Evolutionary conservation across 2,113 vertebrate species (phyloP), one percentile per base, ranked within the genome.

Genomic region (Macaca fascicularis): DNA sequence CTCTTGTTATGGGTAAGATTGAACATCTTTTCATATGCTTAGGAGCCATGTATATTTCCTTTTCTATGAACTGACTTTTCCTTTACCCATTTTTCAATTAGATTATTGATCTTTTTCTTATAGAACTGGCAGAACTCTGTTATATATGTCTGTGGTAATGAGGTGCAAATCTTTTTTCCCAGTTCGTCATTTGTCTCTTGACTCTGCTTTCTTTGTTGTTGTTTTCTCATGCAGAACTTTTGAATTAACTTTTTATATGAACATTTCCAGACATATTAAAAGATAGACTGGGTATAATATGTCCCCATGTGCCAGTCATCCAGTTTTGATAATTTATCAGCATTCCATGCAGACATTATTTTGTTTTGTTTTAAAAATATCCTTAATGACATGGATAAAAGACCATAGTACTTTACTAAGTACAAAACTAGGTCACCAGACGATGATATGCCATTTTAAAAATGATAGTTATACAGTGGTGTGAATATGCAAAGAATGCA

Each of bases 41-140:
- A 87, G 86, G 52, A 79, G 52, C 43, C 74, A 90, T 52, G 89
- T 97, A 10, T 90, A 32, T 97, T 91, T 83, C n/a, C 32, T 88
- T 94, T 59, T 64, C 75, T 87, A 13, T 90, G 69, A 90, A 92
- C 22, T 79, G 27, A 78, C 16, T 95, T 40, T 92, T 90, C 89
- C 14, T 85, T 75, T 85, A 81, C 6, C 5, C 67, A 19, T 13
- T 86, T 95, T 76, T 85, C 35, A 69, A 3, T 32, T 82, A 32
- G 12, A 9, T 90, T 95, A 59, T 82, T 80, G 19, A 70, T 80
- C 40, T 92, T 85, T 94, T 74, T 75, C 52, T 79, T 92, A 45
- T 8, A 89, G 50, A 43, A 69, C 72, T 50, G 3, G 67, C 83
- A 50, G 23, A 70, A 59, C 40, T 17, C 17, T 79, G 20, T 67